Conservation (phyloP, 2,888 invertebrate species). For the Acleris emargana region DNA sequence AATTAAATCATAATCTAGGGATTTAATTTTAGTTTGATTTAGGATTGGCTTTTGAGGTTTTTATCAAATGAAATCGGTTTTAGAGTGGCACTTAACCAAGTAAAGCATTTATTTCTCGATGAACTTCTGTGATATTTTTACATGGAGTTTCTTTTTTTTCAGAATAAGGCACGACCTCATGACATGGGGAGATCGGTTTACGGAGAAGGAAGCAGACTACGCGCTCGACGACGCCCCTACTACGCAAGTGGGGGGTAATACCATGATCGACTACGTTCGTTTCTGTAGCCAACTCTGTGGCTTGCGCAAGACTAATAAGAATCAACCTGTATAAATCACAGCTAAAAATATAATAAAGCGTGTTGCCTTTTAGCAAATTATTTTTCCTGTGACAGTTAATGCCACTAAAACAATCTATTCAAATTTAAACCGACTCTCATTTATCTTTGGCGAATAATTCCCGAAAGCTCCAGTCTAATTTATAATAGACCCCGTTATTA, state of each 20-base stretch:
- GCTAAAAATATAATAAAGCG: slow-evolving; percentile 9
- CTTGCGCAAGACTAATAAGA: slow-evolving; percentile 76
- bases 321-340: slow-evolving; percentile 33
- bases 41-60: no score
- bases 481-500: slow-evolving; percentile 17
- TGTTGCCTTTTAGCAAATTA: slow-evolving; percentile 11
- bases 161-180: slow-evolving; percentile 87
- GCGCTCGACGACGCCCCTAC: slow-evolving; percentile 86
- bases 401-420: slow-evolving; percentile 3
- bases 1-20: no score
- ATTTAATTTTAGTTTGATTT: no score
- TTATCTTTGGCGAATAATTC: slow-evolving; percentile 13
- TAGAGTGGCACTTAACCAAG: no score
- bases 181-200: slow-evolving; percentile 86
- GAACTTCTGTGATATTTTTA: no score
- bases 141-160: slow-evolving; percentile 40
- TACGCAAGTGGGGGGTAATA: slow-evolving; percentile 76
- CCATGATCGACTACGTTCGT: slow-evolving; percentile 86
- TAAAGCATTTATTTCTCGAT: no score
- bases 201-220: slow-evolving; percentile 84
- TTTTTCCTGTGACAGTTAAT: slow-evolving; percentile 9
- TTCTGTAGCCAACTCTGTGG: slow-evolving; percentile 86
- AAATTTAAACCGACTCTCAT: slow-evolving; percentile 12
- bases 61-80: no score
- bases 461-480: background rate